A percentile compares a stretch with the other conserved stretches of the same genome.
These are phyloP conservation scores for Origma solitaria DNA, from an alignment of 2,113 vertebrate species.

Conservation along the genomic window DNA sequence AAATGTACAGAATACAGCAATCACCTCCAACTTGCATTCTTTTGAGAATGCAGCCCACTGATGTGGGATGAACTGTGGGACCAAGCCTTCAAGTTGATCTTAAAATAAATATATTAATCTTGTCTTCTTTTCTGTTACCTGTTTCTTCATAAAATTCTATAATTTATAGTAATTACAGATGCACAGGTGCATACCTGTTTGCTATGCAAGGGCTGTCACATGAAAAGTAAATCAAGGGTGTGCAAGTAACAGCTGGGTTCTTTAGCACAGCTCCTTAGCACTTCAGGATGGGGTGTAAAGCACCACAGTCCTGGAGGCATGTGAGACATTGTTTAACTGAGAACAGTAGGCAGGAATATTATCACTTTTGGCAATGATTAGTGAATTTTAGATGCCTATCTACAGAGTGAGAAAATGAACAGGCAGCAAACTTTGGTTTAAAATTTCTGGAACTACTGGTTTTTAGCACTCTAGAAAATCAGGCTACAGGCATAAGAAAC, in stretches of 20 bases:
- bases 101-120: not conserved
- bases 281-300: not conserved
- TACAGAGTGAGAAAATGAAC: not conserved
- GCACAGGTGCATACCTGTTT: not conserved
- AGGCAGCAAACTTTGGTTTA: not conserved
- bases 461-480: not conserved
- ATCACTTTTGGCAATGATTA: not conserved
- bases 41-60: not conserved
- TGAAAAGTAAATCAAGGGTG: not conserved
- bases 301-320: not conserved
- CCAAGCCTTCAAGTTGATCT: not conserved
- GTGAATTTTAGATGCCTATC: not conserved
- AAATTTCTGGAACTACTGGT: not conserved
- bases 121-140: not conserved
- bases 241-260: not conserved
- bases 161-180: not conserved
- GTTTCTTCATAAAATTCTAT: not conserved
- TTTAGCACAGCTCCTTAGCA: not conserved
- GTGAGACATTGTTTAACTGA: not conserved
- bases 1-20: not conserved
- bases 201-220: not conserved
- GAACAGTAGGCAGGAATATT: not conserved
- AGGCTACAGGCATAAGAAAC: not conserved
- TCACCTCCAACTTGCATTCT: not conserved
- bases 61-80: not conserved